These are phyloP conservation scores for Drosophila aff. DNA, from an alignment of 1,140 invertebrate species.

Conservation along the genomic window DNA sequence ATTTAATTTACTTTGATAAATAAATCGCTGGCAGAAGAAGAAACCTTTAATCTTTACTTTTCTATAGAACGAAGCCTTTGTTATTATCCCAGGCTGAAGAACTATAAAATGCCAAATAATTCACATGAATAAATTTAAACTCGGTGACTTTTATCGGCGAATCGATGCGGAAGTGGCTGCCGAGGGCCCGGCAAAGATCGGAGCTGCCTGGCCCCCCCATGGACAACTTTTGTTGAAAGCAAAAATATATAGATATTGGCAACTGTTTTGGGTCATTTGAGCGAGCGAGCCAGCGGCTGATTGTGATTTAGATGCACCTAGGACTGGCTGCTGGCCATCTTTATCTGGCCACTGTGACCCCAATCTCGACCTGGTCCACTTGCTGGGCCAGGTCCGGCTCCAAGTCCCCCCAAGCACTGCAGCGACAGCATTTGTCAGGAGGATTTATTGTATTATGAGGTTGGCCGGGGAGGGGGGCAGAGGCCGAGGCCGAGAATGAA, in stretches of 20 bases:
- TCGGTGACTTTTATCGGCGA: conserved; percentile 12
- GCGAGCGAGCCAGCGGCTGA: conserved; percentile 3
- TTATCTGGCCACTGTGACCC: conserved; percentile 25
- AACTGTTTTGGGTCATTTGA: conserved; percentile 35
- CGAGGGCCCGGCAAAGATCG: conserved; percentile 8
- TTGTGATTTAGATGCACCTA: conserved; percentile 45
- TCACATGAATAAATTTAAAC: conserved; percentile 19
- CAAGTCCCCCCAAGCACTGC: conserved; percentile 28
- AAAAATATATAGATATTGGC: conserved; percentile 20
- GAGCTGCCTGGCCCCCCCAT: background rate
- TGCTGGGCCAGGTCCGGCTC: background rate
- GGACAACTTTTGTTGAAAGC: conserved; percentile 17
- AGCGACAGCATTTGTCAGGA: conserved; percentile 68
- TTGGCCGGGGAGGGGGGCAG: background rate
- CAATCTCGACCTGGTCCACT: conserved; percentile 14
- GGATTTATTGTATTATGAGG: conserved; percentile 68
- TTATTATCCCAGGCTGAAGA: background rate
- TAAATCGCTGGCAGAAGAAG: background rate
- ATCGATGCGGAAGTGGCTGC: background rate
- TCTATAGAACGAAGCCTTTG: background rate
- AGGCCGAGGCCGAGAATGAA: background rate
- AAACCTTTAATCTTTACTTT: background rate
- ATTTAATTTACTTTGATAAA: background rate
- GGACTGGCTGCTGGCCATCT: background rate
- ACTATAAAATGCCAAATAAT: background rate